These are phyloP conservation scores for Sinocyclocheilus anshuiensis DNA, from an alignment of 2,113 vertebrate genomes.

Conservation along the genomic window DNA sequence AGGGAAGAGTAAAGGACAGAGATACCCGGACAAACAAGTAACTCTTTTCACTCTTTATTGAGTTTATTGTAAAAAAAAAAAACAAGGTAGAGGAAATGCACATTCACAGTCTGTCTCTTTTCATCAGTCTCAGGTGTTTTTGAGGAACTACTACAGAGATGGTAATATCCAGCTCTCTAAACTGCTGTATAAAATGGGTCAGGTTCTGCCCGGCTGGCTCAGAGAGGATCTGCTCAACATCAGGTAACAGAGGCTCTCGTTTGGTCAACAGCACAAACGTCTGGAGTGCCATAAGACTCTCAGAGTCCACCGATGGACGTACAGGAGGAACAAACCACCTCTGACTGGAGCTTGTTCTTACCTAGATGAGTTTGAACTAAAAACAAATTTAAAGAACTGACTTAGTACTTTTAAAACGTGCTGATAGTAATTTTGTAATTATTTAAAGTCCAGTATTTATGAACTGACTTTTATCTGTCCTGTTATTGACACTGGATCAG, in stretches of 20 bases:
- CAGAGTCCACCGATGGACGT: background rate
- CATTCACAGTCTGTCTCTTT: slow-evolving; percentile 26
- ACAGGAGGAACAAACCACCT: background rate
- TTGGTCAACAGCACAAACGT: background rate
- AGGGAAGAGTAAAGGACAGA: slow-evolving; percentile 96
- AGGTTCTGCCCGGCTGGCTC: slow-evolving; percentile 92
- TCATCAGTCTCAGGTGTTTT: slow-evolving; percentile 85
- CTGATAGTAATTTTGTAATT: background rate
- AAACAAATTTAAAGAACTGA: background rate
- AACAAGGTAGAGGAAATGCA: background rate
- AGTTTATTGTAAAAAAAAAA: background rate
- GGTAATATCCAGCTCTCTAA: slow-evolving; percentile 96
- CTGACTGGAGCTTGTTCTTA: background rate
- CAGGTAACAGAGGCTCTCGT: slow-evolving; percentile 81
- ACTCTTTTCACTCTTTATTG: background rate
- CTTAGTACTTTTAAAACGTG: background rate
- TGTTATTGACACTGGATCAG: too few relatives aligned
- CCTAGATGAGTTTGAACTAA: background rate
- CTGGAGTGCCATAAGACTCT: background rate
- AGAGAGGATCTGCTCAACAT: slow-evolving; percentile 93
- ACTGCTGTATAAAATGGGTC: slow-evolving; percentile 95
- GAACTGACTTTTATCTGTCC: background rate
- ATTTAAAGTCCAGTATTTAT: background rate
- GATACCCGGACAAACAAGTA: slow-evolving; percentile 92
- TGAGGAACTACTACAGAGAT: slow-evolving; percentile 93